Conservation (phyloP, 2,888 invertebrate species). For the Hoplodrina ambigua region DNA sequence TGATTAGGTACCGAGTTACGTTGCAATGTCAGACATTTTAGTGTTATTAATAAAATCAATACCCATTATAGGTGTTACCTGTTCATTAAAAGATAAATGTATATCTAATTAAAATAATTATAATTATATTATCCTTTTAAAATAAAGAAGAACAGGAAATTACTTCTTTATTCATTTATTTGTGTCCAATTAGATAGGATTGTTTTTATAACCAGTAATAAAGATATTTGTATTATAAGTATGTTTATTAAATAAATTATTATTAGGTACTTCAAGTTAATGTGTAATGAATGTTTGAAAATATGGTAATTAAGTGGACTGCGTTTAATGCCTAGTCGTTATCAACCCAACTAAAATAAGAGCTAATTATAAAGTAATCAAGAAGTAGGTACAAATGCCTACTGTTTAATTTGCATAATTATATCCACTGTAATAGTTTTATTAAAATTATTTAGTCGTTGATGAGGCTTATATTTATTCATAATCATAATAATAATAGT, state of each 20-base stretch:
- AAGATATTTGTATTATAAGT: conserved; percentile 1
- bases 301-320: conserved; percentile 36
- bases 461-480: conserved; percentile 27
- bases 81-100: not conserved
- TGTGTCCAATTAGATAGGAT: not conserved
- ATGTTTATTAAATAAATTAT: conserved; percentile 13
- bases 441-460: conserved; percentile 13
- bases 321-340: conserved; percentile 17
- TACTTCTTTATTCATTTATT: conserved; percentile 4
- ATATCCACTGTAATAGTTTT: conserved; percentile 14
- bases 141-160: not conserved
- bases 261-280: conserved; percentile 13
- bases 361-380: conserved; percentile 55
- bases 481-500: conserved; percentile 9
- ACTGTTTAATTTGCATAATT: conserved; percentile 48
- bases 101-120: not conserved
- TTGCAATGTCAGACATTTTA: conserved; percentile 3
- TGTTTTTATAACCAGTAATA: not conserved
- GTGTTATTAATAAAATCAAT: not conserved
- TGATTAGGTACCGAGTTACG: not conserved
- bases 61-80: conserved; percentile 4
- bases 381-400: conserved; percentile 31
- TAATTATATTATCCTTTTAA: not conserved
- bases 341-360: conserved; percentile 49
- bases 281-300: conserved; percentile 29